A percentile compares a stretch with the other conserved stretches of the same genome.
phyloP scores from a whole-genome alignment of 1,140 invertebrate species.

The Bombyx mori region ASM3026992v2 NC_085111.1:18634001-18634500 shows the following conservation, averaged over 20 bases:
- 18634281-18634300: slow-evolving; percentile 76
- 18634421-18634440: no score
- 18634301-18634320: no score
- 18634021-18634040: slow-evolving; percentile 93
- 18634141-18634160: slow-evolving; percentile 92
- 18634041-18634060: slow-evolving; percentile 93
- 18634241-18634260: slow-evolving; percentile 98
- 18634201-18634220: slow-evolving; percentile 92
- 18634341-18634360: not conserved
- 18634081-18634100: slow-evolving; percentile 82
- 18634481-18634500: no score
- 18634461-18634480: no score
- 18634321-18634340: not conserved
- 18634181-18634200: slow-evolving; percentile 93
- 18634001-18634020: slow-evolving; percentile 97
- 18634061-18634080: slow-evolving; percentile 94
- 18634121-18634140: slow-evolving; percentile 94
- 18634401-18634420: no score
- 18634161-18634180: slow-evolving; percentile 95
- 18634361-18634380: no score
- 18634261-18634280: slow-evolving; percentile 87
- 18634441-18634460: no score
- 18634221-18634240: slow-evolving; percentile 89
- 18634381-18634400: no score
- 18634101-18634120: slow-evolving; percentile 93